phyloP scores from a whole-genome alignment of 2,113 vertebrate genomes.

The Ahaetulla prasina region DNA sequence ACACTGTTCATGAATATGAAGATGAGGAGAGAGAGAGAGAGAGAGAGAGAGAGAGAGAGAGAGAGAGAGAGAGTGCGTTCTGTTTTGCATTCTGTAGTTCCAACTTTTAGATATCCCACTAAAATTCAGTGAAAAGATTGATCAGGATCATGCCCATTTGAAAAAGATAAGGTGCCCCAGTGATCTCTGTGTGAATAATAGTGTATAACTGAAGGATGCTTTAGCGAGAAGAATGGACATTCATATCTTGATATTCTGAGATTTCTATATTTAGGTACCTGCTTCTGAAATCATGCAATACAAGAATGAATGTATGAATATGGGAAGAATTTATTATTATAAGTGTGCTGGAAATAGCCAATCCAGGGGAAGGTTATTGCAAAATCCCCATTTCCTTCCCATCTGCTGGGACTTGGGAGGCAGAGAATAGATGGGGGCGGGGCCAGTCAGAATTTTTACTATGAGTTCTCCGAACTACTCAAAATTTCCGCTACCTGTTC shows the following conservation, averaged over 20 bases:
- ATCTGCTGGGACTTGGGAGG: no score
- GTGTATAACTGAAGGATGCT: not conserved
- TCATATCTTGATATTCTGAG: not conserved
- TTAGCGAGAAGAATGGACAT: not conserved
- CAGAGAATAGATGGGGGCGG: no score
- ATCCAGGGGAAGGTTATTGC: no score
- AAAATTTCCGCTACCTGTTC: no score
- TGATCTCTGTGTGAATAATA: not conserved
- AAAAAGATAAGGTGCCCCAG: not conserved
- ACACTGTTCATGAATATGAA: not conserved
- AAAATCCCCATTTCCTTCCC: no score
- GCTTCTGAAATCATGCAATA: not conserved
- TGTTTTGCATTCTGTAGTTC: not conserved
- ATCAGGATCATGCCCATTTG: not conserved
- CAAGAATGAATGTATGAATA: not conserved
- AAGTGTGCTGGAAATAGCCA: not conserved
- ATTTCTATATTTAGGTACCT: not conserved
- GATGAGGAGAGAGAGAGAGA: not conserved
- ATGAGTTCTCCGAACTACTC: no score
- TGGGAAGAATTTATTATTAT: not conserved
- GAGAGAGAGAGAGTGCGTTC: not conserved
- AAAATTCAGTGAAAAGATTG: not conserved
- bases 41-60: no score
- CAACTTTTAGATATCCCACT: not conserved
- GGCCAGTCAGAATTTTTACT: no score